Evolutionary conservation across 2,888 invertebrate species (phyloP), one percentile per base, ranked within the genome.

Genomic region (Biston stratarius): DNA sequence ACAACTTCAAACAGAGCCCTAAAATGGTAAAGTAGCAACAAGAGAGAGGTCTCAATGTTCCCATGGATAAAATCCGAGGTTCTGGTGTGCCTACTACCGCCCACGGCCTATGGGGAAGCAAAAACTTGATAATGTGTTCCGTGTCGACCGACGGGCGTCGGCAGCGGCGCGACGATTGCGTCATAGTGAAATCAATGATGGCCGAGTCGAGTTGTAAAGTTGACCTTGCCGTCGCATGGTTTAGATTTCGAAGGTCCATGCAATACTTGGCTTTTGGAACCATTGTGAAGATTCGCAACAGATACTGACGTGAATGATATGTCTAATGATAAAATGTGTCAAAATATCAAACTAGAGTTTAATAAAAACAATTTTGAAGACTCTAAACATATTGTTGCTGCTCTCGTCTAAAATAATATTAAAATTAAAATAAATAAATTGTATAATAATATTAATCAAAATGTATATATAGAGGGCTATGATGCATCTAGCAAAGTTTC

Each of bases 181-280:
- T 89, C 90, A 86, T 79, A 83, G 90, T 87, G 90, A 90, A 90
- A 90, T 91, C 90, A 90, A 90, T 90, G 89, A 88, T 87, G 88
- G 85, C 81, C 77, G 82, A 58, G 64, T 81, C 83, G 45, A 86
- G 90, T 91, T 88, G 91, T 91, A 91, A 90, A 88, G 81, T 85
- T 91, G 91, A 91, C 91, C 91, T 91, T 91, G 91, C 66, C 55
- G 15, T 47, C 69, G 62, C 61, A 66, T 61, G 51, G 51, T 47
- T 57, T 67, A 57, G 58, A 61, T 59, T 69, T 67, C 64, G 60
- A 74, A 74, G 74, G 69, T 71, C 71, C 66, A 70, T 61, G 49
- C 65, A 60, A 60, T 49, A 49, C 34, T 14, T 56, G 8, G 24
- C 55, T 12, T 33, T 33, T 15, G 11, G 12, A 55, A 7, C 3